Evolutionary conservation across 2,888 invertebrate species (phyloP), one percentile per base, ranked within the genome.

Genomic region (Mesorhabditis spiculigera): DNA sequence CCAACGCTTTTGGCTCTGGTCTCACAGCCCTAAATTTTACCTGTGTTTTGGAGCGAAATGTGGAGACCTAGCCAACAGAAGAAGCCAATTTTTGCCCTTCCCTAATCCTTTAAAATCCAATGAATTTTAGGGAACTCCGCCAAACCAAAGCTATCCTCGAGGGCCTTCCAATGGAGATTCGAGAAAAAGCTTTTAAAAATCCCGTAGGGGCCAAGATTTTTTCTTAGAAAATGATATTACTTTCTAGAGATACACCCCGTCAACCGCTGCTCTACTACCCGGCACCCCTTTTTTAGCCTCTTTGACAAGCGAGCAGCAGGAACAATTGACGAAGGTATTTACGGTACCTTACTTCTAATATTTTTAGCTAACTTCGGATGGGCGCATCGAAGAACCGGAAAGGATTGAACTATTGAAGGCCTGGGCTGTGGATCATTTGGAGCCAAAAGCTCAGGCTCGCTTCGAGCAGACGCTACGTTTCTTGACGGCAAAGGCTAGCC

Each of bases 221-320:
- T 10, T 50, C 50, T 50, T 50, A 10, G 8, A 50, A 10, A 10
- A 13, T 6, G 13, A 6, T n/a, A n/a, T n/a, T n/a, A n/a, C n/a
- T 13, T 13, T 50, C n/a, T n/a, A 50, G 58, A 50, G 58, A 10
- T 50, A n/a, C 10, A 13, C 58, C n/a, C 58, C 58, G 3, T 10
- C 58, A 1, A 50, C 58, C 8, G 58, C 58, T n/a, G 0, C 58
- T 13, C 58, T 50, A 13, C 58, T 50, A 13, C 58, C 58, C 58
- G 58, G 58, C 58, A 50, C 58, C n/a, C 58, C 58, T 13, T 50
- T 50, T 50, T n/a, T 50, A 10, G 58, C 58, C 10, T 50, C 58
- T 10, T n/a, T 50, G 10, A 13, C 58, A 50, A 50, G n/a, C n/a
- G 8, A 10, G 10, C 58, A 50, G n/a, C 58, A 50, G n/a, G n/a